phyloP scores from a whole-genome alignment of 2,797 vertebrate species.

The Lindbergichthys nudifrons region DNA sequence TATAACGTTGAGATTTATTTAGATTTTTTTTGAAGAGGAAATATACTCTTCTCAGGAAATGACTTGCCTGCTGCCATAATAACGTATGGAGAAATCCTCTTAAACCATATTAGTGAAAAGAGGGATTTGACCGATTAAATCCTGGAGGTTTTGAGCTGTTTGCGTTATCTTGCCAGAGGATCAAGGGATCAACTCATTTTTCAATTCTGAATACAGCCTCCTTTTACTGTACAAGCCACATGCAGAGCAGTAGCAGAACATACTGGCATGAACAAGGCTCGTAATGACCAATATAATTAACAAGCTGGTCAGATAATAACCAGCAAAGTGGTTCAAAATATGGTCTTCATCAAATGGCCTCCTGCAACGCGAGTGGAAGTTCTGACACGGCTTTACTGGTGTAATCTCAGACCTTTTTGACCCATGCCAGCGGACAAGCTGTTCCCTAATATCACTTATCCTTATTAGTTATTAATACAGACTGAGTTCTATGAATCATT shows the following conservation, averaged over 20 bases:
- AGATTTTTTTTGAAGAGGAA: constrained; percentile 6
- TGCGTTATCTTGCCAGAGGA: constrained; percentile 52
- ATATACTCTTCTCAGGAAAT: constrained; percentile 10
- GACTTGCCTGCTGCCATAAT: constrained; percentile 31
- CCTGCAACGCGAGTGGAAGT: neutral
- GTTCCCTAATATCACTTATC: constrained; percentile 40
- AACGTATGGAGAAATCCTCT: constrained; percentile 70
- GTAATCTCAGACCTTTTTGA: constrained; percentile 35
- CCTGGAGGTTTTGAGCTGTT: constrained; percentile 50
- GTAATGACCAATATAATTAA: constrained; percentile 26
- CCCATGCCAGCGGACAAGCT: neutral
- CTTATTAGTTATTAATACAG: constrained; percentile 53
- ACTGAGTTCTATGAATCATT: constrained; percentile 40
- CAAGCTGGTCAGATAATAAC: constrained; percentile 23
- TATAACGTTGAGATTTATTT: neutral
- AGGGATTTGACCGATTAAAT: constrained; percentile 65
- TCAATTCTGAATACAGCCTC: constrained; percentile 18
- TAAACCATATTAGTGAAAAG: constrained; percentile 57
- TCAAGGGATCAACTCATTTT: constrained; percentile 58
- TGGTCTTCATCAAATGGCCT: neutral
- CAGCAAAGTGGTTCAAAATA: neutral
- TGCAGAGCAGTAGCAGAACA: neutral
- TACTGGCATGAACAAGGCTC: neutral
- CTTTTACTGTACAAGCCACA: neutral
- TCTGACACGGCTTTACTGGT: neutral